phyloP scores from a whole-genome alignment of 1,140 invertebrate genomes.

The Magallana angulata region DNA sequence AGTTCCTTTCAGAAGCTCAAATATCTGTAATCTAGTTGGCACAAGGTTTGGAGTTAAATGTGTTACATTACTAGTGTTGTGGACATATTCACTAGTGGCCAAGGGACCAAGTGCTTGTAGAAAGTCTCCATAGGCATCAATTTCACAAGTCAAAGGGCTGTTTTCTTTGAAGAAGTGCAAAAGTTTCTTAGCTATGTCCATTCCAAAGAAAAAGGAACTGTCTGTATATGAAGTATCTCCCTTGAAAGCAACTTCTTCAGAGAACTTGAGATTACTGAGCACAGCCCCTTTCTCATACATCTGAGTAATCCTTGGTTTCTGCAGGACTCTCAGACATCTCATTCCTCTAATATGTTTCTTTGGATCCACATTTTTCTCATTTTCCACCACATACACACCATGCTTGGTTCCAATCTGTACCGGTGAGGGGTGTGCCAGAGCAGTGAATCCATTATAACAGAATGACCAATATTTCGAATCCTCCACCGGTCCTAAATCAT shows the following conservation, averaged over 20 bases:
- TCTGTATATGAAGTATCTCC: slow-evolving; percentile 79
- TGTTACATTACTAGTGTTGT: slow-evolving; percentile 72
- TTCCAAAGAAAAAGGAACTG: slow-evolving; percentile 80
- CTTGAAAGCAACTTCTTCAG: slow-evolving; percentile 58
- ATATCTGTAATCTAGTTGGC: slow-evolving; percentile 72
- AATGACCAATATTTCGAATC: slow-evolving; percentile 68
- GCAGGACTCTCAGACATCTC: slow-evolving; percentile 78
- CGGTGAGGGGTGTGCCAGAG: slow-evolving; percentile 80
- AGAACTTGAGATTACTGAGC: slow-evolving; percentile 66
- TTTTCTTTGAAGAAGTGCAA: slow-evolving; percentile 73
- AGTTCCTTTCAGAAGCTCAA: slow-evolving; percentile 70
- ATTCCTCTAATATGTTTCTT: slow-evolving; percentile 61
- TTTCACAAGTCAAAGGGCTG: slow-evolving; percentile 77
- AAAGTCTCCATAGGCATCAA: slow-evolving; percentile 82
- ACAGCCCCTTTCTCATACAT: slow-evolving; percentile 78
- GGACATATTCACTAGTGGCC: slow-evolving; percentile 72
- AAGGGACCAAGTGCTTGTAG: slow-evolving; percentile 78
- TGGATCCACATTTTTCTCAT: slow-evolving; percentile 56
- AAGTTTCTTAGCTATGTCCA: slow-evolving; percentile 76
- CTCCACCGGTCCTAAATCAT: slow-evolving; percentile 68
- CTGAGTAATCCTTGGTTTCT: slow-evolving; percentile 78
- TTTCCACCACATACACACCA: slow-evolving; percentile 80
- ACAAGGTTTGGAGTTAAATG: slow-evolving; percentile 62
- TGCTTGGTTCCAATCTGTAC: slow-evolving; percentile 78
- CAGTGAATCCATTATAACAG: slow-evolving; percentile 78